phyloP scores from a whole-genome alignment of 2,888 invertebrate species.

The Acleris laterana region DNA sequence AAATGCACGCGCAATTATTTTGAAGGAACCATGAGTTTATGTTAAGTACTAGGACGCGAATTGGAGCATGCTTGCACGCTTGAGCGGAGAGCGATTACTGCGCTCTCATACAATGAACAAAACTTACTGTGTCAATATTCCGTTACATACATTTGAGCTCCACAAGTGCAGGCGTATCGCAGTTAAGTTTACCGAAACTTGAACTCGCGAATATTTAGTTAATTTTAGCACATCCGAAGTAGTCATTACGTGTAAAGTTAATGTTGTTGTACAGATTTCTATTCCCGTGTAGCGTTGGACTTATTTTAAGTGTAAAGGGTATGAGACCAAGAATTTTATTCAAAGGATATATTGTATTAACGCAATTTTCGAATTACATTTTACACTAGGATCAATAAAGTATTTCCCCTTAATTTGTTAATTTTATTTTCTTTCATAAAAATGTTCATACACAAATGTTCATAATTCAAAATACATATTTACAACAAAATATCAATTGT shows the following conservation, averaged over 20 bases:
- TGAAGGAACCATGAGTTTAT: conserved; percentile 11
- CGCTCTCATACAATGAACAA: conserved; percentile 10
- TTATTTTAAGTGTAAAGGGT: conserved; percentile 74
- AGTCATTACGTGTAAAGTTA: conserved; percentile 67
- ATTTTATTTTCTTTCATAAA: conserved; percentile 54
- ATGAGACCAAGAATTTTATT: conserved; percentile 81
- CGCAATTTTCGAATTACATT: conserved; percentile 82
- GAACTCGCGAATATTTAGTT: conserved; percentile 56
- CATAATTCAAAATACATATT: conserved; percentile 32
- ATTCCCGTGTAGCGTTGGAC: conserved; percentile 65
- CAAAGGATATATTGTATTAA: conserved; percentile 79
- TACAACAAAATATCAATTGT: conserved; percentile 21
- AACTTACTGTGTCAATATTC: conserved; percentile 11
- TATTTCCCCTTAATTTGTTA: conserved; percentile 70
- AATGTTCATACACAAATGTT: conserved; percentile 25
- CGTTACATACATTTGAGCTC: conserved; percentile 7
- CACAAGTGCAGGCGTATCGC: background rate
- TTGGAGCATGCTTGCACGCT: conserved; percentile 20
- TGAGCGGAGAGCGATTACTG: conserved; percentile 12
- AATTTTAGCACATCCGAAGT: conserved; percentile 60
- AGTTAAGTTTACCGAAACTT: background rate
- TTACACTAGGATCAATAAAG: conserved; percentile 84
- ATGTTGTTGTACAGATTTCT: conserved; percentile 75
- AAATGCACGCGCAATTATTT: conserved; percentile 6
- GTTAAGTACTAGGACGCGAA: conserved; percentile 15